Evolutionary conservation across 2,113 vertebrate species (phyloP), one percentile per base, ranked within the genome.

Genomic region (Gadus chalcogrammus): DNA sequence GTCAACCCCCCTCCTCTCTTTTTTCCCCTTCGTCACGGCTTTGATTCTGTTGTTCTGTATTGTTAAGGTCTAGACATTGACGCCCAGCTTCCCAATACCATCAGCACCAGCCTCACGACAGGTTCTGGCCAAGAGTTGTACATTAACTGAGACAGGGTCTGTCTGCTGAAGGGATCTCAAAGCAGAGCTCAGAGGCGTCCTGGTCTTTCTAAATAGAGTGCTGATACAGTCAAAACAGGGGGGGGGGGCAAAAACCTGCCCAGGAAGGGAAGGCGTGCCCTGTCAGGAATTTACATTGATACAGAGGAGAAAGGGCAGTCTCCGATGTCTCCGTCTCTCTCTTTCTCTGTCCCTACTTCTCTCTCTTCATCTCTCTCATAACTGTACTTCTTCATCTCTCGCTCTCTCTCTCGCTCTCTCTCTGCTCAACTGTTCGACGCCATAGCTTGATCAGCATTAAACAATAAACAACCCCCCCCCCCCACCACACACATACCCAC

Each of bases 221-320:
- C 89, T 90, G 88, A 90, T 81, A 69, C 74, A 75, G 82, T 83
- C 78, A 69, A 82, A 89, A 82, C 56, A 65, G 42, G 31, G 31
- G 31, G 31, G 31, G 31, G 61, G 63, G 69, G 68, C 79, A 87
- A 78, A 88, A 86, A 87, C 82, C 82, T 76, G 65, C 73, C 81
- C 65, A 78, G 77, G 70, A 81, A 55, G 53, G 74, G 64, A 61
- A 78, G 62, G 78, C 82, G 79, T 84, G 87, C 89, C 80, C 82
- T 81, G 85, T 90, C 89, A 89, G 89, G 85, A 84, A 71, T 88
- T 89, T 84, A 79, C 75, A 85, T 71, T 85, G 84, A 88, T 84
- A 79, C 73, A 76, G 71, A 71, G 76, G 82, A 83, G 76, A 88
- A 82, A 75, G 79, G 82, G 77, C 74, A 87, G 82, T 27, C 66